Base-by-base conservation (phyloP, 2,888 invertebrate species). In the Hydrotaea cyrtoneurina region DNA sequence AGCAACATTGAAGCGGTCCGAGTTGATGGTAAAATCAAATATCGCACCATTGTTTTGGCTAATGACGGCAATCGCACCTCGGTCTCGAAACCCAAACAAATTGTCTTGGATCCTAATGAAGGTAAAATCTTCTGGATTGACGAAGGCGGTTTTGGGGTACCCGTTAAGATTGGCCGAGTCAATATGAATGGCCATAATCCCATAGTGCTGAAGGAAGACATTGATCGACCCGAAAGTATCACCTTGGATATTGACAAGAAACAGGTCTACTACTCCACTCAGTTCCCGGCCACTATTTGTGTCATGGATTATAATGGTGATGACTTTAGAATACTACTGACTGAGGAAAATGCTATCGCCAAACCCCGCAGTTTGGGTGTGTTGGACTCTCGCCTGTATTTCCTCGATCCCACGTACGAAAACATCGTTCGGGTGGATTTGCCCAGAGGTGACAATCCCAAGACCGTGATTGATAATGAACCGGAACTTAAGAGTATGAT, bases 51-150 rank as follows among this genome's bases (percentile, higher is more conserved):
- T 39, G 95, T 99, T 26, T 93, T 99, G 83, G 96, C 96, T 0
- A 99, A 99, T 90, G 96, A 98, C 89, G 98, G 98, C 0, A 96
- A 95, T 87, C 95, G 94, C 80, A 94, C 95, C 0, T 98, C 98
- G 0, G 97, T 99, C 0, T 96, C 98, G 0, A 95, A 95, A 88
- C 99, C 99, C 0, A 96, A 95, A 88, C 95, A 97, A 0, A 94
- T 99, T 83, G 97, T 96, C 78, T 93, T 99, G 43, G 98, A 99
- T 93, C 98, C 99, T 0, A 94, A 95, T n/a, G 96, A 97, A 88
- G 99, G 99, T 39, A 96, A 96, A 93, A 93, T 98, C 36, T 99
- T 97, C 93, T 99, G 99, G 99, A 94, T 98, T 11, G 99, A 99
- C 90, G 97, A 97, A 87, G 99, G 99, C 11, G 98, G 98, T 10